Conservation (phyloP, 2,113 vertebrate genomes). For the Chaetorhynchus papuensis region DNA sequence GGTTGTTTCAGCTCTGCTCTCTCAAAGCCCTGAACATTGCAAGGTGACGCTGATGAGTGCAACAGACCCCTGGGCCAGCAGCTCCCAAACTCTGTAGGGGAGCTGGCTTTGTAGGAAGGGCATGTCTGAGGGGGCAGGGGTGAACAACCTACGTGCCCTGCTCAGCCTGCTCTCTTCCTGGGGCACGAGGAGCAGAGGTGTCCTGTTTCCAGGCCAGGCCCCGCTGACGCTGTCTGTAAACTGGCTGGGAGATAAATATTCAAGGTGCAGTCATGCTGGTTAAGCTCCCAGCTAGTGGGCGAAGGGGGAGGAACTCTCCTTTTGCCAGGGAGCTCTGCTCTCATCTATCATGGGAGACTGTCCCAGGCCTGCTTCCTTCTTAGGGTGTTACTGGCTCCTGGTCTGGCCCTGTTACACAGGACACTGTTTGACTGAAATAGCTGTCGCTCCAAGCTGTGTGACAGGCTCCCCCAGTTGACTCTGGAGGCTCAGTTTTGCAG, state of each 20-base stretch:
- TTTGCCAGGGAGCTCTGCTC: neutral
- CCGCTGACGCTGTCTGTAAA: conserved; percentile 25
- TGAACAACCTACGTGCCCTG: neutral
- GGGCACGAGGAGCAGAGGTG: neutral
- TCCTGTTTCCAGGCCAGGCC: conserved; percentile 25
- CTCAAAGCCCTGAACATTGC: rapidly evolving
- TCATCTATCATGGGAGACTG: neutral
- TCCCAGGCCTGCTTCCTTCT: conserved; percentile 21
- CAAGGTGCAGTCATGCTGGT: neutral
- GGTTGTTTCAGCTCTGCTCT: neutral
- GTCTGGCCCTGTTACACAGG: neutral
- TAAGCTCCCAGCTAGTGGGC: neutral
- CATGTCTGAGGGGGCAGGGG: neutral
- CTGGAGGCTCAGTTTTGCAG: neutral
- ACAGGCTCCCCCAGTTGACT: neutral
- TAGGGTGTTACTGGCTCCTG: neutral
- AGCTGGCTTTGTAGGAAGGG: neutral
- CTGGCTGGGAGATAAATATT: neutral
- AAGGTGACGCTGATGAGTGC: neutral
- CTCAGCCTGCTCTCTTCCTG: neutral
- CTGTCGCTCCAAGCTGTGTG: neutral
- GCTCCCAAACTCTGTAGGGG: neutral
- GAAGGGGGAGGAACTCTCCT: neutral
- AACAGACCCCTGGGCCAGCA: neutral
- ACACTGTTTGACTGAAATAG: conserved; percentile 11